Evolutionary conservation across 2,888 invertebrate species (phyloP).

Genomic region (Meteorus colon): DNA sequence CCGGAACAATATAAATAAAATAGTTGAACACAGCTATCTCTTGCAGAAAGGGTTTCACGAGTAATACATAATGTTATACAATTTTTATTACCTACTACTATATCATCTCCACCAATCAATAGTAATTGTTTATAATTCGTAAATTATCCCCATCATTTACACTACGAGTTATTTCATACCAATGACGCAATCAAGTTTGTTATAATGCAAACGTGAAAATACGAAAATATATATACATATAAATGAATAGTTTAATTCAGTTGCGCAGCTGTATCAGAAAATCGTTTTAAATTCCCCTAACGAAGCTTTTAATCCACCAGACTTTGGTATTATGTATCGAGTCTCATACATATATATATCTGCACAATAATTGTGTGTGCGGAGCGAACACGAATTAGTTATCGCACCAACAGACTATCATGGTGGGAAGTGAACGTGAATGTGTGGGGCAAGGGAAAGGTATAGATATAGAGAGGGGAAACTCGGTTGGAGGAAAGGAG

Average conservation of each 20-base stretch:
- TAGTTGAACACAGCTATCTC: background rate
- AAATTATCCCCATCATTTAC: background rate
- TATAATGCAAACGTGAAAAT: no score
- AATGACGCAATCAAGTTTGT: no score
- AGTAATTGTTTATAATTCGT: background rate
- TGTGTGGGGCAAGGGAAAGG: background rate
- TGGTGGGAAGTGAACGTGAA: conserved; percentile 2
- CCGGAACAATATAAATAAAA: background rate
- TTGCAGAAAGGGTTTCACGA: background rate
- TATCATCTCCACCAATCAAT: background rate
- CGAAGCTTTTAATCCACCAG: conserved; percentile 36
- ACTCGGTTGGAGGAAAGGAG: conserved; percentile 11
- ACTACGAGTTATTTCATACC: background rate
- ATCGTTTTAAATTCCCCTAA: conserved; percentile 30
- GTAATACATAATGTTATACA: background rate
- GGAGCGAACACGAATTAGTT: conserved; percentile 13
- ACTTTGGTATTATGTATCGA: conserved; percentile 25
- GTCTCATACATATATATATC: conserved; percentile 4
- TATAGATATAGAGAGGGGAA: conserved; percentile 15
- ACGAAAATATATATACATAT: no score
- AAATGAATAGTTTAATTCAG: conserved; percentile 8
- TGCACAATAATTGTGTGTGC: background rate
- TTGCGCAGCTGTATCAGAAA: conserved; percentile 14
- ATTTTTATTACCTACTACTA: background rate
- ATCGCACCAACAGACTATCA: conserved; percentile 14